Evolutionary conservation across 2,888 invertebrate species (phyloP).

Genomic region (Cosmorhoe ocellata): DNA sequence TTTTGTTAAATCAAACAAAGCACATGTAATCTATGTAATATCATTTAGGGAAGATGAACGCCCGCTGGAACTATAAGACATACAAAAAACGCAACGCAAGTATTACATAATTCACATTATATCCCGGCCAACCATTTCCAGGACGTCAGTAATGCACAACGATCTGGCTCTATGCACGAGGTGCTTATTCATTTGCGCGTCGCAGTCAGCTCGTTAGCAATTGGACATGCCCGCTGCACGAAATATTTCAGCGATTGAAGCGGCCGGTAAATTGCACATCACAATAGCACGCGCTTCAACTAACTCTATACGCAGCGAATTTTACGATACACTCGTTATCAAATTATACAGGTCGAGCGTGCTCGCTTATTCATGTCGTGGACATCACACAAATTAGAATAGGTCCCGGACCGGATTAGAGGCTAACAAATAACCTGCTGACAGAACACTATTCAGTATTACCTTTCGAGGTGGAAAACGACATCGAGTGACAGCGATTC

Average conservation of each 20-base stretch:
- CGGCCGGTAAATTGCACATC: conserved; percentile 78
- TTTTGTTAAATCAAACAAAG: too few relatives aligned
- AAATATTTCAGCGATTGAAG: conserved; percentile 82
- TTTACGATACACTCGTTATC: conserved; percentile 78
- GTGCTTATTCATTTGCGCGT: conserved; percentile 80
- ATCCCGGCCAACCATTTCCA: conserved; percentile 26
- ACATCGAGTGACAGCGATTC: conserved; percentile 73
- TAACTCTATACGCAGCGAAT: conserved; percentile 70
- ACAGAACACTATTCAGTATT: conserved; percentile 64
- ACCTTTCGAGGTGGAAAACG: conserved; percentile 68
- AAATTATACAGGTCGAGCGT: conserved; percentile 57
- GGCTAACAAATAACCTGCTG: conserved; percentile 58
- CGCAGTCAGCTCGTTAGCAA: conserved; percentile 81
- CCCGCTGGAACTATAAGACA: too few relatives aligned
- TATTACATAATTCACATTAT: too few relatives aligned
- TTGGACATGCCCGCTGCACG: conserved; percentile 81
- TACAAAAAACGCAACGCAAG: too few relatives aligned
- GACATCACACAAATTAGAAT: conserved; percentile 41
- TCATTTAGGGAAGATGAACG: too few relatives aligned
- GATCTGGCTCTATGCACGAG: conserved; percentile 66
- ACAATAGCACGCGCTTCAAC: conserved; percentile 70
- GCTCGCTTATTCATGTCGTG: conserved; percentile 19
- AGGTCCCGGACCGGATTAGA: conserved; percentile 53
- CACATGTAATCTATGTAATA: too few relatives aligned
- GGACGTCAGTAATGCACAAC: conserved; percentile 42